Base-by-base conservation (phyloP, 2,888 invertebrate species). In the Diplolepis rosae region DNA sequence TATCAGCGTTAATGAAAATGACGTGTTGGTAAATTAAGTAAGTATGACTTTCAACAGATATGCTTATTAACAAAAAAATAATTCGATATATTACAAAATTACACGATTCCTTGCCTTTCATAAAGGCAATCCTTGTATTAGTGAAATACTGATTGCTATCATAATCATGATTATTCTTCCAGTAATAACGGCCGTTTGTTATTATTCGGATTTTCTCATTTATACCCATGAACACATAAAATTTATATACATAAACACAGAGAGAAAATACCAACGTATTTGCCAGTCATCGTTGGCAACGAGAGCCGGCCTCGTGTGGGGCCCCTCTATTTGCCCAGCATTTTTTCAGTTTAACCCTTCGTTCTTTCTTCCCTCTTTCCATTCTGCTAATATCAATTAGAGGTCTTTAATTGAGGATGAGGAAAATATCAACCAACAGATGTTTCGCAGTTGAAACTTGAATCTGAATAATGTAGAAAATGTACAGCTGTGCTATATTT, bases 271-370 rank as follows among this genome's bases (percentile, higher is more conserved):
- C 42, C 45, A 18, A 18, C 18, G 9, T 3, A 83, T 80, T 75
- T 77, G 80, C 83, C 76, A 80, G 83, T 83, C 82, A 83, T 81
- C 77, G 71, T 77, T 75, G 78, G 70, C 80, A 82, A 83, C 80
- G 82, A 83, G 82, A 76, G 54, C 66, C 70, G 69, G 72, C 76
- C 77, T 82, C 79, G 74, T 73, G 76, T 70, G 77, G 76, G 74
- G 73, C 69, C 42, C 68, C 78, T 80, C 45, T 45, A 11, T 78
- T 83, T 83, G 81, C 78, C 78, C 79, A 81, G 81, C 80, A 82
- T 83, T 75, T 77, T 68, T 76, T 66, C 71, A 76, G 79, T 79
- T 80, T 79, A 71, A 73, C 69, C 69, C 65, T 74, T 70, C 70
- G 28, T 30, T 54, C 7, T 30, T 18, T 54, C 11, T 54, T n/a